Evolutionary conservation across 2,888 invertebrate species (phyloP).

Genomic region (Priocnemis perturbator): DNA sequence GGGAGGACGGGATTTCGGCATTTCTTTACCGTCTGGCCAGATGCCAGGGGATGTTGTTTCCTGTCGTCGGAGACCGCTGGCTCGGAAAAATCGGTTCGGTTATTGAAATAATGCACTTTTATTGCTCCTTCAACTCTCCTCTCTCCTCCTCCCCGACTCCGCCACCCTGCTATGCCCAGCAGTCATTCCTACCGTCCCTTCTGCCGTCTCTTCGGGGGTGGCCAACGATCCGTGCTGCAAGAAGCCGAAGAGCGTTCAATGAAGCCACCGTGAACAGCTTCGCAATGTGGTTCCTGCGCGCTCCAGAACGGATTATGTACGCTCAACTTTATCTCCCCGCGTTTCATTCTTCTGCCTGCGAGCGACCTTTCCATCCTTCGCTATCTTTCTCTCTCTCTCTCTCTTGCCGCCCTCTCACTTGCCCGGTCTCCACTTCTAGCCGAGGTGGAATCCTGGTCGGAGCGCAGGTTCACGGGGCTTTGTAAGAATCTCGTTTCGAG

Average conservation of each 20-base stretch:
- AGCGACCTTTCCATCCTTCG: slow-evolving; percentile 3
- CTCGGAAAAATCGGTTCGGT: slow-evolving; percentile 71
- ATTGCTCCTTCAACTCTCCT: slow-evolving; percentile 57
- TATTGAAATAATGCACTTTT: slow-evolving; percentile 74
- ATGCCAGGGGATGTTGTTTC: slow-evolving; percentile 72
- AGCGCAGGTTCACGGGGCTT: slow-evolving; percentile 8
- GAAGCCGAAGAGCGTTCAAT: background rate
- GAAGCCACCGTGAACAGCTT: slow-evolving; percentile 9
- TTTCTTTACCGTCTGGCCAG: slow-evolving; percentile 67
- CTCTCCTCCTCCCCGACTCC: background rate
- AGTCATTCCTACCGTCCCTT: too few species aligned
- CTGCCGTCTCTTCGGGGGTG: background rate
- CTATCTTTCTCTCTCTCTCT: background rate
- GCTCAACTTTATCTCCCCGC: slow-evolving; percentile 46
- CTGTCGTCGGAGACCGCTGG: slow-evolving; percentile 69
- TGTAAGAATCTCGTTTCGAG: slow-evolving; percentile 32
- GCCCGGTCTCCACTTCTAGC: slow-evolving; percentile 31
- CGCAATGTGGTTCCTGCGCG: slow-evolving; percentile 30
- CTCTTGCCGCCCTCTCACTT: slow-evolving; percentile 4
- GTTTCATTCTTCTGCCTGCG: slow-evolving; percentile 21
- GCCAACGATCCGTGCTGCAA: background rate
- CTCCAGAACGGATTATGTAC: slow-evolving; percentile 45
- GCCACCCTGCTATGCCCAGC: background rate
- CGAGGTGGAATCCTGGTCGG: background rate
- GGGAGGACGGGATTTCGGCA: slow-evolving; percentile 68